A percentile compares a stretch with the other conserved stretches of the same genome.
Evolutionary conservation across 1,140 invertebrate species (phyloP).

Genomic region (Pteromalus puparum): DNA sequence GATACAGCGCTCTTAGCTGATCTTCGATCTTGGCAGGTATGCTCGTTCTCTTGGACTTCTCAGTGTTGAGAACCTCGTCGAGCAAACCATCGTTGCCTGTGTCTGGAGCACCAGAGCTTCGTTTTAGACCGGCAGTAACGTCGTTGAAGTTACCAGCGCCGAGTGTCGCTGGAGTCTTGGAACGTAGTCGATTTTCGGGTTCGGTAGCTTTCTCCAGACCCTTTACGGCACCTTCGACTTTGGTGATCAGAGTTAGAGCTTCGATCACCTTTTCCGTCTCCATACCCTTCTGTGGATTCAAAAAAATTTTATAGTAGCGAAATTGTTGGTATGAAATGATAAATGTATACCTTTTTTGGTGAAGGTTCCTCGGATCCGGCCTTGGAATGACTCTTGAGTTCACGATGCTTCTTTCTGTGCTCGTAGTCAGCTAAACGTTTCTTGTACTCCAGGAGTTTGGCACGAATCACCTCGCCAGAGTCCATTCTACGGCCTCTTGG

Average conservation of each 20-base stretch:
- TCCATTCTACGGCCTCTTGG: slow-evolving; percentile 36
- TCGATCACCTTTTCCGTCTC: slow-evolving; percentile 55
- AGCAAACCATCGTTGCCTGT: slow-evolving; percentile 47
- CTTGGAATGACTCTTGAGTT: background rate
- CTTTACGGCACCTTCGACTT: slow-evolving; percentile 56
- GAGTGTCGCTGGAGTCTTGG: background rate
- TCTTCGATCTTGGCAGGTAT: slow-evolving; percentile 55
- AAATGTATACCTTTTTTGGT: background rate
- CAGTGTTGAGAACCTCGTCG: slow-evolving; percentile 54
- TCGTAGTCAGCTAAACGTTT: slow-evolving; percentile 57
- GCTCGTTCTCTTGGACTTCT: slow-evolving; percentile 56
- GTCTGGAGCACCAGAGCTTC: background rate
- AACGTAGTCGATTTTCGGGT: background rate
- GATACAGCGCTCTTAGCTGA: slow-evolving; percentile 53
- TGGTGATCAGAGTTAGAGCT: slow-evolving; percentile 55
- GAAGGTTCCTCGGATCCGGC: background rate
- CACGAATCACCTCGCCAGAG: slow-evolving; percentile 57
- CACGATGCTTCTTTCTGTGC: slow-evolving; percentile 51
- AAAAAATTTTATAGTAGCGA: too few relatives aligned
- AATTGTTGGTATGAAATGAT: background rate
- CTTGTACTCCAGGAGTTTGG: slow-evolving; percentile 61
- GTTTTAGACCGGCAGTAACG: background rate
- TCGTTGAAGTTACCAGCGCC: background rate
- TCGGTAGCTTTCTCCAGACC: slow-evolving; percentile 40
- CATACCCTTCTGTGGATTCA: slow-evolving; percentile 33